These are phyloP conservation scores for Actinia equina DNA, from an alignment of 64 coral and sea anemone species.

Conservation along the genomic window DNA sequence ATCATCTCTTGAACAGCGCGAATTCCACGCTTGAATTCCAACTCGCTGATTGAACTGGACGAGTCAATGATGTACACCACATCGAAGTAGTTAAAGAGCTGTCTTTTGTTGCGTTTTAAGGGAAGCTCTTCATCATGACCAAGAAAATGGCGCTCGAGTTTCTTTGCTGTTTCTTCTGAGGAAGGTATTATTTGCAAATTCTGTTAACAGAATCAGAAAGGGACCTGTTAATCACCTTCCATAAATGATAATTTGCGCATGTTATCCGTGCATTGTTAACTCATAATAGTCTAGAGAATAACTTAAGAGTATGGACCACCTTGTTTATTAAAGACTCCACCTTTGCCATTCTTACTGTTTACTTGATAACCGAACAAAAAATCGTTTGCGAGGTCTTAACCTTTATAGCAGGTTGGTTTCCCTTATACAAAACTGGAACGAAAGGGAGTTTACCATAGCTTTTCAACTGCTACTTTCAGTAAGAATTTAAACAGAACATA, in stretches of 20 bases:
- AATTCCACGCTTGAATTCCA: constrained; percentile 40
- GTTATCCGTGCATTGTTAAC: background rate
- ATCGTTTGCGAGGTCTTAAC: background rate
- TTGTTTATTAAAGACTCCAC: background rate
- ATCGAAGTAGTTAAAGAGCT: constrained; percentile 41
- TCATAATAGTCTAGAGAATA: background rate
- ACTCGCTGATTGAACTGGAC: constrained; percentile 49
- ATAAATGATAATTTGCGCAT: background rate
- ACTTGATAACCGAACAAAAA: background rate
- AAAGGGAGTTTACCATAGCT: no score
- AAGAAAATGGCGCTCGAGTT: constrained; percentile 26
- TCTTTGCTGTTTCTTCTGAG: constrained; percentile 34
- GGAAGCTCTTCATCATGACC: background rate
- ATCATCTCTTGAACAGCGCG: constrained; percentile 39
- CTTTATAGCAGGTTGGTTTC: background rate
- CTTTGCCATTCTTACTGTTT: background rate
- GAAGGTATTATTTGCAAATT: constrained; percentile 29
- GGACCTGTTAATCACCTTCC: background rate
- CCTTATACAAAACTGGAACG: no score
- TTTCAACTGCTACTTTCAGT: no score
- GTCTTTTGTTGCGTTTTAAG: constrained; percentile 13
- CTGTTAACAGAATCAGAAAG: background rate
- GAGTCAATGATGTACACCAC: constrained; percentile 35
- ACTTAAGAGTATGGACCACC: background rate
- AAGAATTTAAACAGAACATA: no score